A percentile compares a stretch with the other conserved stretches of the same genome.
These are phyloP conservation scores for Cerceris ruficornis DNA, from an alignment of 2,888 invertebrate species.

Conservation along the genomic window DNA sequence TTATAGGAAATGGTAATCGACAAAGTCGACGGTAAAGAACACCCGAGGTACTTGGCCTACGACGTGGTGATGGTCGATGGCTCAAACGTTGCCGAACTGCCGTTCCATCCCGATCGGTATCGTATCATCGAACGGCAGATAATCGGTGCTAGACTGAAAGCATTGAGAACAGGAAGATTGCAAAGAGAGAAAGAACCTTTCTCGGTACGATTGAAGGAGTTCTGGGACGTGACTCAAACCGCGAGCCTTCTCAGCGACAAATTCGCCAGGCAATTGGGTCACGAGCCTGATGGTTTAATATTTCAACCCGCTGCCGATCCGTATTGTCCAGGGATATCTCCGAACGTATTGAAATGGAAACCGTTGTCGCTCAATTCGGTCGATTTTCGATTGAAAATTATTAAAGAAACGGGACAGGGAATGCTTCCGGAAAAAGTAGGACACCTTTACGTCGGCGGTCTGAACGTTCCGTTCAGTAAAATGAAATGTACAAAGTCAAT, in stretches of 20 bases:
- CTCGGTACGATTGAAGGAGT: constrained; percentile 94
- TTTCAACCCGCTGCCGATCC: constrained; percentile 96
- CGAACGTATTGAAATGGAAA: constrained; percentile 98
- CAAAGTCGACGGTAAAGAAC: constrained; percentile 87
- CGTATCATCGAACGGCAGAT: constrained; percentile 89
- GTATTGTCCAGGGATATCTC: constrained; percentile 92
- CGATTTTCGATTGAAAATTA: constrained; percentile 95
- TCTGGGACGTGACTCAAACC: constrained; percentile 92
- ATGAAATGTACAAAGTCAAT: constrained; percentile 92
- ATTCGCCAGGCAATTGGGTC: constrained; percentile 92
- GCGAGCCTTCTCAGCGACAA: constrained; percentile 89
- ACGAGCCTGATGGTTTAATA: constrained; percentile 98
- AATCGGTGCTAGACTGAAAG: constrained; percentile 86
- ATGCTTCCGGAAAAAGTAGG: constrained; percentile 88
- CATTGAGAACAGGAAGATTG: constrained; percentile 90
- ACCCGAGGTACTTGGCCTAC: constrained; percentile 96
- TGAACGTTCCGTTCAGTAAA: constrained; percentile 86
- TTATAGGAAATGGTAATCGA: constrained; percentile 98
- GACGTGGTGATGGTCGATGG: constrained; percentile 94
- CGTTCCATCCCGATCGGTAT: constrained; percentile 90
- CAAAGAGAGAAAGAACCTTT: constrained; percentile 92
- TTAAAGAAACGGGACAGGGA: constrained; percentile 87
- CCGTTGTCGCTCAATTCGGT: constrained; percentile 96
- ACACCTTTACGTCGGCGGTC: constrained; percentile 90
- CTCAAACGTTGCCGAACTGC: constrained; percentile 88